Evolutionary conservation across 2,113 vertebrate species (phyloP).

Genomic region (Tragulus kanchil): DNA sequence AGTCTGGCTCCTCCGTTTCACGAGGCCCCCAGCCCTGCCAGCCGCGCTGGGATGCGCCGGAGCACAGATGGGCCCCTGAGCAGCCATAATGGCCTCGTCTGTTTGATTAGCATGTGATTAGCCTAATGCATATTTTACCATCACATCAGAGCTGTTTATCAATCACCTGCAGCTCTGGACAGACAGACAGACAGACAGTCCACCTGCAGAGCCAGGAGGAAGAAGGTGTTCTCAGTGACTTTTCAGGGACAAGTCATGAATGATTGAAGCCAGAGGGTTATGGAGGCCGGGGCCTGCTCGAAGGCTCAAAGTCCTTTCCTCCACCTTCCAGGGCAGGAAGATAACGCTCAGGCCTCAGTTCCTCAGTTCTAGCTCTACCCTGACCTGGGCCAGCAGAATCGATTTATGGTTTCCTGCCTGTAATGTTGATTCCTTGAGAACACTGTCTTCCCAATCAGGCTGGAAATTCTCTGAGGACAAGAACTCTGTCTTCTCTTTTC

Average conservation of each 20-base stretch:
- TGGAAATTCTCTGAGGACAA: neutral
- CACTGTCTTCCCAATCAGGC: neutral
- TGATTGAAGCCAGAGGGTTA: neutral
- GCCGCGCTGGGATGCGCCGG: neutral
- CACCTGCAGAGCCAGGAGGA: neutral
- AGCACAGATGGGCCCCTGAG: conserved; percentile 86
- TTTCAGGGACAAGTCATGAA: neutral
- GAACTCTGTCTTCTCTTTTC: neutral
- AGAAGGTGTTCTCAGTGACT: neutral
- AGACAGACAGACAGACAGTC: conserved; percentile 63
- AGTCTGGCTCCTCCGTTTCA: conserved; percentile 76
- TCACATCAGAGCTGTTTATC: conserved; percentile 84
- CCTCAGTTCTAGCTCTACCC: neutral
- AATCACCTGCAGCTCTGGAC: conserved; percentile 77
- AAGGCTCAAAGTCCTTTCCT: neutral
- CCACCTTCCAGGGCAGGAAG: neutral
- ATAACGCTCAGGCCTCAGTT: neutral
- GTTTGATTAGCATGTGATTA: conserved; percentile 90
- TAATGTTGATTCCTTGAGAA: neutral
- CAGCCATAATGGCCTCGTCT: conserved; percentile 85
- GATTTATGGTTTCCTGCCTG: neutral
- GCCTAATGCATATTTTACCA: conserved; percentile 90
- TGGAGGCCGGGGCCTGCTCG: neutral
- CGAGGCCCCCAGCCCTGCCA: neutral
- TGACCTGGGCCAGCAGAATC: neutral